These are phyloP conservation scores for Drosophila nannoptera DNA, from an alignment of 1,140 invertebrate species.

Conservation along the genomic window DNA sequence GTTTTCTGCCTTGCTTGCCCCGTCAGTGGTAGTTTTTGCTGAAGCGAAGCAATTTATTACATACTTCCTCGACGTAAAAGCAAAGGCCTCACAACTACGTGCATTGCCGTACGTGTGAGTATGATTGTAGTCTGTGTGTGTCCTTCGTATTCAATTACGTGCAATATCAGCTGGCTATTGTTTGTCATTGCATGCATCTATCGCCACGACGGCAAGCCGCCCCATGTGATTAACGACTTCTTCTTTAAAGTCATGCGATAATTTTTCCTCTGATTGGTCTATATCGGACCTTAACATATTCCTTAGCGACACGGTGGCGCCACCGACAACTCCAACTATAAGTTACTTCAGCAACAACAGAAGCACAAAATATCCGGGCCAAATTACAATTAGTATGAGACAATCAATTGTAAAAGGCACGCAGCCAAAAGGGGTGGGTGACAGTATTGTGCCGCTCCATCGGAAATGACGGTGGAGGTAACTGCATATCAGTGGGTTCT, in stretches of 20 bases:
- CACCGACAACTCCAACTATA: constrained; percentile 21
- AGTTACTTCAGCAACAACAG: constrained; percentile 39
- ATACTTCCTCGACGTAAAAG: constrained; percentile 58
- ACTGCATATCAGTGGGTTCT: constrained; percentile 45
- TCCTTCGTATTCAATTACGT: constrained; percentile 61
- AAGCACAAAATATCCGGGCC: constrained; percentile 27
- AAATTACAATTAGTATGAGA: constrained; percentile 69
- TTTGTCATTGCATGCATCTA: constrained; percentile 61
- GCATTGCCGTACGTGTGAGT: constrained; percentile 16
- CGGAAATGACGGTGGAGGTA: constrained; percentile 49
- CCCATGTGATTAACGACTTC: constrained; percentile 57
- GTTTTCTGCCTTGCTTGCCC: constrained; percentile 10
- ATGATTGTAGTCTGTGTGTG: constrained; percentile 9
- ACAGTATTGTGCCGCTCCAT: neutral
- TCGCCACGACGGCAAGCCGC: constrained; percentile 50
- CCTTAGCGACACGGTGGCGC: constrained; percentile 68
- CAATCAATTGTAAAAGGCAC: constrained; percentile 20
- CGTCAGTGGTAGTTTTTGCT: constrained; percentile 37
- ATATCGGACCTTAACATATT: constrained; percentile 68
- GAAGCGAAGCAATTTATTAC: constrained; percentile 60
- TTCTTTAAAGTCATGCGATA: constrained; percentile 46
- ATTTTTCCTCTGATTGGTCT: constrained; percentile 45
- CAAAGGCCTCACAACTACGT: constrained; percentile 26
- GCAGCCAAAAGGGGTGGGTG: constrained; percentile 1
- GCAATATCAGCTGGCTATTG: constrained; percentile 58